phyloP scores from a whole-genome alignment of 2,888 invertebrate species.

The Leucophora obtusa region DNA sequence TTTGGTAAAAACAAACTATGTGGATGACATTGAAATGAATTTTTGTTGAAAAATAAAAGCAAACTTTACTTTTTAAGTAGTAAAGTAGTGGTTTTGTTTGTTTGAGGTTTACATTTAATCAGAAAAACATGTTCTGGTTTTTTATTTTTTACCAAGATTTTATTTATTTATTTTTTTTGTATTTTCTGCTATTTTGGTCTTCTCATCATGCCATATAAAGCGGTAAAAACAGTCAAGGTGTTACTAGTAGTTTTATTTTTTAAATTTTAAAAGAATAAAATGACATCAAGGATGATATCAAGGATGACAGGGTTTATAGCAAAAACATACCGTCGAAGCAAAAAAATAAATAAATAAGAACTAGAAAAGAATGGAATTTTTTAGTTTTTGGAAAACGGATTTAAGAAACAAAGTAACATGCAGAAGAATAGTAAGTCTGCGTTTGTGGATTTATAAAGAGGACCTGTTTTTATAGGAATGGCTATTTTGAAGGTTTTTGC shows the following conservation, averaged over 20 bases:
- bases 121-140: slow-evolving; percentile 20
- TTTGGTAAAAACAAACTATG: slow-evolving; percentile 59
- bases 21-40: slow-evolving; percentile 62
- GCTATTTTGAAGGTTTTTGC: too few species aligned
- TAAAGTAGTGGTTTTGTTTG: slow-evolving; percentile 38
- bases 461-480: too few species aligned
- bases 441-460: too few species aligned
- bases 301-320: slow-evolving; percentile 50
- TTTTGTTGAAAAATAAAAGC: slow-evolving; percentile 4
- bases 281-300: slow-evolving; percentile 62
- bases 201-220: background rate
- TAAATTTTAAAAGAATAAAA: slow-evolving; percentile 53
- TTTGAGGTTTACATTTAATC: slow-evolving; percentile 20
- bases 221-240: slow-evolving; percentile 53
- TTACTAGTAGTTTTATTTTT: slow-evolving; percentile 39
- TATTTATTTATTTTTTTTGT: background rate
- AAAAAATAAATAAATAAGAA: slow-evolving; percentile 21
- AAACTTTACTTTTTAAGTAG: slow-evolving; percentile 28
- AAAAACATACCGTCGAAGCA: background rate
- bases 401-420: too few species aligned
- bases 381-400: background rate
- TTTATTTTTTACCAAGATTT: background rate
- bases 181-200: background rate
- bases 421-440: too few species aligned
- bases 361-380: slow-evolving; percentile 22